phyloP scores from a whole-genome alignment of 2,888 invertebrate genomes.

The Taphrorychus bicolor region DNA sequence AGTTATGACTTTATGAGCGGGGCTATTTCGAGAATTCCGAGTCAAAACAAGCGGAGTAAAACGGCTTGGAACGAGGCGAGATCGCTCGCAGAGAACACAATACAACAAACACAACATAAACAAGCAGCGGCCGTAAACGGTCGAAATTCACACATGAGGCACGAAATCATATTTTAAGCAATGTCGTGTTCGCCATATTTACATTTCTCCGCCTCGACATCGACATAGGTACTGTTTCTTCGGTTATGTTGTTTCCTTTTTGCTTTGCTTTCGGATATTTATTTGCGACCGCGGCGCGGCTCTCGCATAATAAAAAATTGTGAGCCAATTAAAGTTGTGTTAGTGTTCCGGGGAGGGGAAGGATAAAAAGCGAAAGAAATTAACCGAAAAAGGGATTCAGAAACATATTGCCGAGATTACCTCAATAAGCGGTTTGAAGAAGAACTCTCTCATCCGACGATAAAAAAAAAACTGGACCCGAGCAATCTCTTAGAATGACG shows the following conservation, averaged over 20 bases:
- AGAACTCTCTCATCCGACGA: background rate
- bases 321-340: background rate
- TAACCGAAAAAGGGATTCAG: background rate
- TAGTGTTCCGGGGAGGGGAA: background rate
- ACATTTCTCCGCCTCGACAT: conserved; percentile 43
- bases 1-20: conserved; percentile 36
- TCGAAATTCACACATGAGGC: conserved; percentile 59
- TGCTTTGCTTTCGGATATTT: background rate
- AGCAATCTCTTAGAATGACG: conserved; percentile 30
- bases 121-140: conserved; percentile 55
- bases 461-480: conserved; percentile 10
- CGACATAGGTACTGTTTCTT: conserved; percentile 3
- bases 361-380: background rate
- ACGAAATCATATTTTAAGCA: conserved; percentile 55
- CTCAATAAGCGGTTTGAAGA: conserved; percentile 1
- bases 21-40: conserved; percentile 32
- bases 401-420: background rate
- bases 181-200: conserved; percentile 50
- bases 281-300: background rate
- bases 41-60: conserved; percentile 37
- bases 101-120: conserved; percentile 58
- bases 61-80: conserved; percentile 44
- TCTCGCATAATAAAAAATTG: no score
- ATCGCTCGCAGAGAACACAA: conserved; percentile 46
- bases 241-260: conserved; percentile 5